Evolutionary conservation across 92 coral and sea anemone species (phyloP).

Genomic region (Metridium senile): DNA sequence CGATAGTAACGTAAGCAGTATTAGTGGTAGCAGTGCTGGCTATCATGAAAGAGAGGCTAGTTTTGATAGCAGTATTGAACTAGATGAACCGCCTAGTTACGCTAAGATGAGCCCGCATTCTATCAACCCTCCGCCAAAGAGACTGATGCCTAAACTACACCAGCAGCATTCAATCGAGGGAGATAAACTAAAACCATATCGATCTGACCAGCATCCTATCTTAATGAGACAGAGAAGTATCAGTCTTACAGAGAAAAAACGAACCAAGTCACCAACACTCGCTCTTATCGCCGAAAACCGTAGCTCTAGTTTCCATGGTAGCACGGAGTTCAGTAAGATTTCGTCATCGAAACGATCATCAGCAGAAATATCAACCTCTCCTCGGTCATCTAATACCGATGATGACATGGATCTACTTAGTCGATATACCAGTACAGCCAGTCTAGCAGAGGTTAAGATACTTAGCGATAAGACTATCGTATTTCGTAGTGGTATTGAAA

Average conservation of each 20-base stretch:
- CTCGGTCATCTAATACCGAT: neutral
- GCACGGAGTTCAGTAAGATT: constrained; percentile 78
- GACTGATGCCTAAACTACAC: constrained; percentile 11
- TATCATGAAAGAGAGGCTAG: constrained; percentile 49
- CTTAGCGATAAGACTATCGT: constrained; percentile 91
- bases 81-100: constrained; percentile 7
- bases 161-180: neutral
- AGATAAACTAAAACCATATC: constrained; percentile 6
- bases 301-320: constrained; percentile 96
- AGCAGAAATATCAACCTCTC: constrained; percentile 18
- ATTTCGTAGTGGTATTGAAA: constrained; percentile 68
- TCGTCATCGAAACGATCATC: constrained; percentile 41
- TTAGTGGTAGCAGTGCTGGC: constrained; percentile 74
- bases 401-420: constrained; percentile 40
- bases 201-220: constrained; percentile 3
- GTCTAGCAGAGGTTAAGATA: constrained; percentile 89
- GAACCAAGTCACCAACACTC: constrained; percentile 85
- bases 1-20: constrained; percentile 66
- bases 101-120: neutral
- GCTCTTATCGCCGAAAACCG: constrained; percentile 85
- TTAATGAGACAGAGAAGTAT: constrained; percentile 71
- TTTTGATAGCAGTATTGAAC: constrained; percentile 53
- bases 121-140: constrained; percentile 26
- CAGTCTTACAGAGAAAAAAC: constrained; percentile 82
- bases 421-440: constrained; percentile 44